A percentile compares a stretch with the other conserved stretches of the same genome.
Conservation (phyloP, 2,888 invertebrate genomes). For the Scrobipalpa atriplicella region DNA sequence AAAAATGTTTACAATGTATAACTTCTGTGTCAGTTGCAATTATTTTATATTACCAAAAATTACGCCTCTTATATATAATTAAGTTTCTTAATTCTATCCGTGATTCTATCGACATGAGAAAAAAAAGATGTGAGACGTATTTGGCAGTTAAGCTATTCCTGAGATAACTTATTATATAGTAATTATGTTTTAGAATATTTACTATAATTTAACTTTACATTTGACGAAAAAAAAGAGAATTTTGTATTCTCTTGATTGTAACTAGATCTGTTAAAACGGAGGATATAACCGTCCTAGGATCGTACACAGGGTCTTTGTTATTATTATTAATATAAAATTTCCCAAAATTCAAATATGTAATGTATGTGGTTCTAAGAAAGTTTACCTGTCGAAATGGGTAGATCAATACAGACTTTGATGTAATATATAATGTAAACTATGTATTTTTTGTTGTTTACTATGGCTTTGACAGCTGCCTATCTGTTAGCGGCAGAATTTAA, state of each 20-base stretch:
- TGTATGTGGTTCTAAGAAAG: not conserved
- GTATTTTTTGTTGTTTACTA: too few relatives aligned
- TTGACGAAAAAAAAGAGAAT: not conserved
- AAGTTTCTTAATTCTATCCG: too few relatives aligned
- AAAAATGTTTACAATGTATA: too few relatives aligned
- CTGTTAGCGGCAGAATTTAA: not conserved
- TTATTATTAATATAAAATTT: not conserved
- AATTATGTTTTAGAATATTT: not conserved
- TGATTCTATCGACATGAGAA: not conserved
- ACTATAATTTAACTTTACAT: not conserved
- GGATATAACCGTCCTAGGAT: constrained; percentile 39
- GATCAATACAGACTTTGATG: too few relatives aligned
- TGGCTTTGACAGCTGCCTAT: not conserved
- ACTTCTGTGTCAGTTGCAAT: too few relatives aligned
- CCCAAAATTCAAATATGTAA: not conserved
- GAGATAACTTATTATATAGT: not conserved
- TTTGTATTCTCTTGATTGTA: too few relatives aligned
- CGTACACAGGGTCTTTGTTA: constrained; percentile 45
- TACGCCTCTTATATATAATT: too few relatives aligned
- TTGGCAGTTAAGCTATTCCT: too few relatives aligned
- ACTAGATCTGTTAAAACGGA: too few relatives aligned
- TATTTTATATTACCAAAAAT: too few relatives aligned
- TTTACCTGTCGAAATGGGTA: too few relatives aligned
- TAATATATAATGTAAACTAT: too few relatives aligned
- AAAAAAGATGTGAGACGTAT: not conserved